Evolutionary conservation across 1,140 invertebrate genomes (phyloP).

Genomic region (Littorina saxatilis): DNA sequence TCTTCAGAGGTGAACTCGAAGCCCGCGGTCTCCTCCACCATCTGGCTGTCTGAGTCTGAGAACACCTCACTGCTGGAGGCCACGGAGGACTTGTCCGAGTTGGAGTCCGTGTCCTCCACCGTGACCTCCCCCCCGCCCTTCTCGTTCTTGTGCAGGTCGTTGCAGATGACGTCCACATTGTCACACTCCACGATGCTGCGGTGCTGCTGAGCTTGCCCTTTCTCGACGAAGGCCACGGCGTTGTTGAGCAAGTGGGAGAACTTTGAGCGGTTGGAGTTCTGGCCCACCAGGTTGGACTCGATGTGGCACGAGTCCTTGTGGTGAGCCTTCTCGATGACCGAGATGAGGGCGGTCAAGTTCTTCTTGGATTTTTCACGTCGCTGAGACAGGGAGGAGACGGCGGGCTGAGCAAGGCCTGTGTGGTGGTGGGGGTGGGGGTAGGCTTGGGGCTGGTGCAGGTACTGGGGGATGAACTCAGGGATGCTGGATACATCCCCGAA

Average conservation of each 20-base stretch:
- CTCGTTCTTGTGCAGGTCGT: slow-evolving; percentile 68
- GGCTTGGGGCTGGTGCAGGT: slow-evolving; percentile 40
- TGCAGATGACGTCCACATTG: slow-evolving; percentile 73
- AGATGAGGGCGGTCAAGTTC: slow-evolving; percentile 72
- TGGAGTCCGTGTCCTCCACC: slow-evolving; percentile 57
- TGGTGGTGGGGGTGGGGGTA: slow-evolving; percentile 5
- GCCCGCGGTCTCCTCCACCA: slow-evolving; percentile 33
- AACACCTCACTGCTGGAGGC: slow-evolving; percentile 67
- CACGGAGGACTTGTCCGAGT: slow-evolving; percentile 63
- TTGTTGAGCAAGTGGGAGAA: slow-evolving; percentile 66
- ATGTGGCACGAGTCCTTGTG: slow-evolving; percentile 60
- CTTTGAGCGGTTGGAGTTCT: slow-evolving; percentile 52
- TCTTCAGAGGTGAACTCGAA: slow-evolving; percentile 60
- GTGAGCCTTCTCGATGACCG: slow-evolving; percentile 71
- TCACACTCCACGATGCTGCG: slow-evolving; percentile 67
- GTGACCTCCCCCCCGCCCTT: slow-evolving; percentile 48
- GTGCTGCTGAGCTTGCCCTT: slow-evolving; percentile 49
- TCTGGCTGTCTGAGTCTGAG: slow-evolving; percentile 57
- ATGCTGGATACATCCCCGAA: slow-evolving; percentile 42
- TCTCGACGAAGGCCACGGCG: slow-evolving; percentile 46
- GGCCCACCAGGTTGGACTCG: slow-evolving; percentile 53
- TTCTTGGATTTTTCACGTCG: slow-evolving; percentile 56
- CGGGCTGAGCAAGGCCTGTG: slow-evolving; percentile 4
- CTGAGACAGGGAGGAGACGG: slow-evolving; percentile 21
- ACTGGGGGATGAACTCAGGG: slow-evolving; percentile 53